Conservation (phyloP, 2,888 invertebrate genomes). For the Glaucopsyche alexis region DNA sequence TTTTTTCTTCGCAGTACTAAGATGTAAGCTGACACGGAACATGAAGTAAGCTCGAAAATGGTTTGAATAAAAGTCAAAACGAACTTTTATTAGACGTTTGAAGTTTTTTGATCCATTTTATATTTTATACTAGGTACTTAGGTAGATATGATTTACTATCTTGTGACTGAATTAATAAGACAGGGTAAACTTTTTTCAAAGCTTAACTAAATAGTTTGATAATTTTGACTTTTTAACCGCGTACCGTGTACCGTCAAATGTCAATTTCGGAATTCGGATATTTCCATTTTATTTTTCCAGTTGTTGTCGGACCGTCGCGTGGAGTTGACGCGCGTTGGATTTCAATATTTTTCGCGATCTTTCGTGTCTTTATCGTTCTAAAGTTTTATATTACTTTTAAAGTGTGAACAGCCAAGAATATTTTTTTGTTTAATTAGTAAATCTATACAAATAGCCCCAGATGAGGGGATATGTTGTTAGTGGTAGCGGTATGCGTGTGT, state of each 20-base stretch:
- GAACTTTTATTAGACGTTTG: neutral
- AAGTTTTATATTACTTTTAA: neutral
- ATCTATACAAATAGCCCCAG: neutral
- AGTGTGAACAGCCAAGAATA: neutral
- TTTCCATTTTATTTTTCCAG: conserved; percentile 28
- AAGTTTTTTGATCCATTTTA: neutral
- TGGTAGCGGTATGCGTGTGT: conserved; percentile 35
- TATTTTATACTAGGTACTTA: too few species aligned
- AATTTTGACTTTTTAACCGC: neutral
- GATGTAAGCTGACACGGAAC: neutral
- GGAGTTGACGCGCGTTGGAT: conserved; percentile 5
- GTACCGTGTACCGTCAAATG: too few species aligned
- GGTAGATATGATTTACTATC: too few species aligned
- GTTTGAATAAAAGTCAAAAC: neutral
- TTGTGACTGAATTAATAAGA: neutral
- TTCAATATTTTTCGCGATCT: conserved; percentile 29
- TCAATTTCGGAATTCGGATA: too few species aligned
- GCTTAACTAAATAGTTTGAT: neutral
- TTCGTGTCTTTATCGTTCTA: neutral
- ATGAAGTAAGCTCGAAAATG: neutral
- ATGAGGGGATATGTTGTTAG: conserved; percentile 35
- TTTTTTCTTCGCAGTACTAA: neutral
- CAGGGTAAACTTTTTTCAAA: neutral
- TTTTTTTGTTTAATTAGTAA: neutral
- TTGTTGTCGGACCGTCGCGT: conserved; percentile 29